Conservation (phyloP, 2,888 invertebrate genomes). For the Dicycla oo region DNA sequence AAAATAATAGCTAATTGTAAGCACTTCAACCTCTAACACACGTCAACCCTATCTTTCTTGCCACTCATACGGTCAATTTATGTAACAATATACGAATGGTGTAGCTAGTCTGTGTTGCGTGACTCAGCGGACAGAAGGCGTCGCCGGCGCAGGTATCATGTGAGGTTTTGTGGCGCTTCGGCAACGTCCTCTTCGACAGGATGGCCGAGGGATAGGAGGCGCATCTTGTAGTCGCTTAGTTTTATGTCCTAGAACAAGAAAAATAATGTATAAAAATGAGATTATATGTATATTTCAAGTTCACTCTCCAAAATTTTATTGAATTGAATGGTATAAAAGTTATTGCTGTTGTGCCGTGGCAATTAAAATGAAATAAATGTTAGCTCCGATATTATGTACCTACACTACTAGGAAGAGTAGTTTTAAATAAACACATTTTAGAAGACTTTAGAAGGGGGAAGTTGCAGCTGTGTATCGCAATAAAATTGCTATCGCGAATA, state of each 20-base stretch:
- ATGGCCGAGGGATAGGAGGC: constrained; percentile 89
- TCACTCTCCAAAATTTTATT: no score
- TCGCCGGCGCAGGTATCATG: constrained; percentile 47
- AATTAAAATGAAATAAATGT: no score
- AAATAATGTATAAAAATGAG: background rate
- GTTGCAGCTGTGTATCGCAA: no score
- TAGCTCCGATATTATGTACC: no score
- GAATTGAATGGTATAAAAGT: no score
- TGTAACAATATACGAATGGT: background rate
- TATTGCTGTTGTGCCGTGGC: no score
- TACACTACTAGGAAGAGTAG: no score
- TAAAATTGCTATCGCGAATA: no score
- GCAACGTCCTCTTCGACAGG: constrained; percentile 81
- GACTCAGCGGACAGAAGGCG: background rate
- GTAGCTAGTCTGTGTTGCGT: background rate
- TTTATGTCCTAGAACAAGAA: constrained; percentile 86
- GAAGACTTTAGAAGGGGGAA: no score
- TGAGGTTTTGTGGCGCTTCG: constrained; percentile 45
- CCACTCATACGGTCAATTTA: constrained; percentile 3
- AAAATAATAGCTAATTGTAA: background rate
- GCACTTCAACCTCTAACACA: background rate
- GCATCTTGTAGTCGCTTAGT: constrained; percentile 92
- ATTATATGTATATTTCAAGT: no score
- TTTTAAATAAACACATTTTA: no score
- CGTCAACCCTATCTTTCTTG: background rate